A percentile compares a stretch with the other conserved stretches of the same genome.
These are phyloP conservation scores for Eumacrocentrus americanus DNA, from an alignment of 2,888 invertebrate species.

Conservation along the genomic window DNA sequence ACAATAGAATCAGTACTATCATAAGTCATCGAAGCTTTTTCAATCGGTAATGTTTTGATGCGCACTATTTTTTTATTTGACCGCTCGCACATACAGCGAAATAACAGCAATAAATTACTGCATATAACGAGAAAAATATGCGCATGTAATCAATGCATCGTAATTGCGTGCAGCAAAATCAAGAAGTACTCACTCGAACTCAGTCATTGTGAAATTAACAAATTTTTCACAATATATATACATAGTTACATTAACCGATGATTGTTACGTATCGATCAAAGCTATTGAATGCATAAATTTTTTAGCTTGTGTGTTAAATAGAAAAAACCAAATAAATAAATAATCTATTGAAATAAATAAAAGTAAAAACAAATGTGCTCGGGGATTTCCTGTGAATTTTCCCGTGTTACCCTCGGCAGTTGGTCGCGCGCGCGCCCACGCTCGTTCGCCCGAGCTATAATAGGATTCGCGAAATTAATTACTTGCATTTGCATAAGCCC, in stretches of 20 bases:
- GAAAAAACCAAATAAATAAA: not conserved
- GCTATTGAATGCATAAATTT: too few species aligned
- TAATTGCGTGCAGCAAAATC: slow-evolving; percentile 11
- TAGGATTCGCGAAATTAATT: too few species aligned
- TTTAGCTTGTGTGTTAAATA: not conserved
- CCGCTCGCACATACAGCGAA: not conserved
- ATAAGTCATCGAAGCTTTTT: not conserved
- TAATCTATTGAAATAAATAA: too few species aligned
- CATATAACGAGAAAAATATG: not conserved
- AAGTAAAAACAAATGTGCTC: too few species aligned
- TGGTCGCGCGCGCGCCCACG: too few species aligned
- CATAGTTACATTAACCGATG: slow-evolving; percentile 44
- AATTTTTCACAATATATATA: slow-evolving; percentile 52
- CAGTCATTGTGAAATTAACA: slow-evolving; percentile 54
- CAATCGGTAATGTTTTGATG: not conserved
- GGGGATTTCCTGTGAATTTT: too few species aligned
- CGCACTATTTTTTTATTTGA: not conserved
- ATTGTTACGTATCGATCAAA: too few species aligned
- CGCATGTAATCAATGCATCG: slow-evolving; percentile 5
- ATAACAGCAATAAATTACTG: not conserved
- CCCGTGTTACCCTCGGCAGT: too few species aligned
- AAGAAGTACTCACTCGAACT: slow-evolving; percentile 31
- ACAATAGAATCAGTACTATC: not conserved
- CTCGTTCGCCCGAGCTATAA: too few species aligned
- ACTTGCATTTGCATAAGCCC: too few species aligned